Base-by-base conservation (phyloP, 1,140 invertebrate species). In the Batillaria attramentaria region DNA sequence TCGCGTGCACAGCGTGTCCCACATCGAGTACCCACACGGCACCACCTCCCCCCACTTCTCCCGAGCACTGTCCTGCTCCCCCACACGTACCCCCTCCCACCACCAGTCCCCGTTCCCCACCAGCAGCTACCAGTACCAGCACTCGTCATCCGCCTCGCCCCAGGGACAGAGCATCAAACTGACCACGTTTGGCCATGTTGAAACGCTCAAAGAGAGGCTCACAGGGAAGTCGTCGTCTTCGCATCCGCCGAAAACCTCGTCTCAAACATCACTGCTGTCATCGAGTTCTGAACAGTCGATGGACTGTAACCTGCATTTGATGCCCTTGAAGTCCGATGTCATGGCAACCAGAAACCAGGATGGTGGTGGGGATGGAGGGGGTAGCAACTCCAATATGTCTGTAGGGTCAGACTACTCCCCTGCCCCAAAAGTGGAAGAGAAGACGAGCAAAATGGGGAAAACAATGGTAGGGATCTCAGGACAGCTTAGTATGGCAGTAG, bases 201-300 rank as follows among this genome's bases (percentile, higher is more conserved):
- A 84, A 28, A 72, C 72, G 3, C 73, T 84, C 1, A 81, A 72
- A 54, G 82, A 84, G 42, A 73, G 82, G 35, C 75, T 84, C 13
- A 78, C 80, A 2, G 80, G 80, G 39, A 84, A 80, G 6, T 57
- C 50, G 13, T 75, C 73, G 16, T 75, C 73, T 8, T 75, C 73
- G 13, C 73, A 75, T 83, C 79, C 83, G 54, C 83, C 86, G 62
- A 84, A 87, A 60, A 86, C 83, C n/a, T 82, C 85, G 13, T 88
- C 87, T n/a, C 83, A 80, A 62, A 86, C 85, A 5, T 89, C 88
- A 2, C 80, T 86, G 31, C 72, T 89, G 57, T 89, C 87, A 1
- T 86, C 85, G 16, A 87, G 87, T 62, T 89, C 88, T 0, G 88
- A 89, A 50, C 85, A 87, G 50, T 89, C 88, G 0, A 87, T 88